These are phyloP conservation scores for Buathra laborator DNA, from an alignment of 2,888 invertebrate species.

Conservation along the genomic window DNA sequence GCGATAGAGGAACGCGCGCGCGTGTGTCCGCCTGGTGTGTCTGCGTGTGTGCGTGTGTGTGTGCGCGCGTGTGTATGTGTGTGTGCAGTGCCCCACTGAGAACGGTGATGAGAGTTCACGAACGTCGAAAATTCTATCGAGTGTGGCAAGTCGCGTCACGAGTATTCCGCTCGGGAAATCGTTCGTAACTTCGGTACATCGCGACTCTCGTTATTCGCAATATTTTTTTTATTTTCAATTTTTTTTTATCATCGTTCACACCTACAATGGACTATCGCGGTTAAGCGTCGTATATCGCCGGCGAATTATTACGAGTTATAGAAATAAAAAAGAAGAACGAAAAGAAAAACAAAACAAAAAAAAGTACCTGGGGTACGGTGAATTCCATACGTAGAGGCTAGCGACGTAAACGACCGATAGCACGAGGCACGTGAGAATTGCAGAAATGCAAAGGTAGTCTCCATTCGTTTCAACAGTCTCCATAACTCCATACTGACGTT, in stretches of 20 bases:
- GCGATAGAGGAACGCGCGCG: slow-evolving; percentile 16
- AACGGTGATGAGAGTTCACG: slow-evolving; percentile 8
- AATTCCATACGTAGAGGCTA: slow-evolving; percentile 95
- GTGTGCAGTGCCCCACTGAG: slow-evolving; percentile 34
- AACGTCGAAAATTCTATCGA: slow-evolving; percentile 12
- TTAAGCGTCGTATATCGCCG: slow-evolving; percentile 4
- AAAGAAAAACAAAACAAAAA: slow-evolving; percentile 23
- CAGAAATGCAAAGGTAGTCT: slow-evolving; percentile 86
- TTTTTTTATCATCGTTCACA: too few species aligned
- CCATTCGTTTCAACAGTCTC: slow-evolving; percentile 79
- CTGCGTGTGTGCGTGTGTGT: slow-evolving; percentile 18
- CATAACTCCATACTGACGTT: slow-evolving; percentile 83
- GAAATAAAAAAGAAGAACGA: background rate
- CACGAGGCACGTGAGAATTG: slow-evolving; percentile 91
- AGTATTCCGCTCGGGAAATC: background rate
- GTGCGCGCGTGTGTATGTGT: slow-evolving; percentile 10
- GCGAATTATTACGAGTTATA: slow-evolving; percentile 15
- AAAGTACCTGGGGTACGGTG: slow-evolving; percentile 90
- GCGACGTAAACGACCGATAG: slow-evolving; percentile 93
- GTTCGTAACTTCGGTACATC: background rate
- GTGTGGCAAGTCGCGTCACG: slow-evolving; percentile 4
- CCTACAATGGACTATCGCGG: too few species aligned
- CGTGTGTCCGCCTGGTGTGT: background rate
- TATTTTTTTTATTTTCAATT: background rate
- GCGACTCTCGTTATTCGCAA: background rate